These are phyloP conservation scores for Intellagama lesueurii DNA, from an alignment of 2,797 vertebrate genomes.

Conservation along the genomic window DNA sequence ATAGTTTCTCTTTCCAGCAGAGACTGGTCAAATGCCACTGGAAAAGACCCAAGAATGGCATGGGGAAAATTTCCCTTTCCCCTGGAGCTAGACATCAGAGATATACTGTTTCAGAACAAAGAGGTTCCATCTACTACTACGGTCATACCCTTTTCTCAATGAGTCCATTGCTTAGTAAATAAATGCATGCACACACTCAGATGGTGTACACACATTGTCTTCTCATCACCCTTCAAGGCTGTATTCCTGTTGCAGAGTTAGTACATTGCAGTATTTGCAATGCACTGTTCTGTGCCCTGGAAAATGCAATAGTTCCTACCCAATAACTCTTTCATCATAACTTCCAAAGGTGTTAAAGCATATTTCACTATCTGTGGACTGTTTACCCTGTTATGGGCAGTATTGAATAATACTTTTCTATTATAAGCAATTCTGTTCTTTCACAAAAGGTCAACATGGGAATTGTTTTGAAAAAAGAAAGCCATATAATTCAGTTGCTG, in stretches of 20 bases:
- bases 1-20: background rate
- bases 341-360: background rate
- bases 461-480: conserved; percentile 28
- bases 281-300: background rate
- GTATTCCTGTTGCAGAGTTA: background rate
- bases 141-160: background rate
- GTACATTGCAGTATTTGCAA: background rate
- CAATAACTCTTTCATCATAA: background rate
- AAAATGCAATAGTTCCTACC: conserved; percentile 1
- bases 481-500: conserved; percentile 40
- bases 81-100: background rate
- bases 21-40: background rate
- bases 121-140: background rate
- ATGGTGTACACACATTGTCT: background rate
- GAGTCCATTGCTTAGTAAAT: background rate
- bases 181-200: too few relatives aligned
- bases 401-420: conserved; percentile 9
- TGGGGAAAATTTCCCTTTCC: background rate
- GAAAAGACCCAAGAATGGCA: background rate
- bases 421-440: background rate
- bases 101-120: background rate
- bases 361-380: background rate
- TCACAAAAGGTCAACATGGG: conserved; percentile 11
- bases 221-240: background rate
- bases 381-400: background rate